Percentiles rank a stretch among this genome's conserved stretches.
Conservation (phyloP, 2,888 invertebrate genomes). For the Cephus pulcher region DNA sequence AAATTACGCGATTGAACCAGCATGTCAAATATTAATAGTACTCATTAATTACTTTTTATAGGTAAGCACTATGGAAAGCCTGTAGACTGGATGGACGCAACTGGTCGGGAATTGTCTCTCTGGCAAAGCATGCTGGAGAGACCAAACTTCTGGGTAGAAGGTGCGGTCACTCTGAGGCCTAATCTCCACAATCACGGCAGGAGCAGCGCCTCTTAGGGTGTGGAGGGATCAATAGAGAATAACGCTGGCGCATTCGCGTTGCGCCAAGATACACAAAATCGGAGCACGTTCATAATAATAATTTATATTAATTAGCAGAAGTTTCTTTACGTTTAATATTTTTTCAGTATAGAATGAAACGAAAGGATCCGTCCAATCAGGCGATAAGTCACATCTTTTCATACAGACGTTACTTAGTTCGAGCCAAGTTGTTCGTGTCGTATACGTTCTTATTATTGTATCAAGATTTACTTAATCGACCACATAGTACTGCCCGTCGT, state of each 20-base stretch:
- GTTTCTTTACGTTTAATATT: not conserved
- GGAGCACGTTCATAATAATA: not conserved
- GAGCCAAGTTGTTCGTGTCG: not conserved
- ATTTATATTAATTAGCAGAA: not conserved
- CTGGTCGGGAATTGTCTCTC: conserved; percentile 87
- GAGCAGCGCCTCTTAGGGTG: conserved; percentile 42
- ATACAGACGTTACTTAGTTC: not conserved
- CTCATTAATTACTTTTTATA: conserved; percentile 62
- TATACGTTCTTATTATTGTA: not conserved
- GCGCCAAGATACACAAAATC: too few species aligned
- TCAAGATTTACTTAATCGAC: too few species aligned
- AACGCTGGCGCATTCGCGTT: too few species aligned
- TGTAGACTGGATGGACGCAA: conserved; percentile 96
- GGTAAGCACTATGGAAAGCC: conserved; percentile 87
- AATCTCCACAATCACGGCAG: conserved; percentile 73
- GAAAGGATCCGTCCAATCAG: conserved; percentile 1
- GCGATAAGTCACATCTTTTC: not conserved
- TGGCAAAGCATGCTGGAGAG: conserved; percentile 96
- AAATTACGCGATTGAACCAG: too few species aligned
- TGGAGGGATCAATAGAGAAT: not conserved
- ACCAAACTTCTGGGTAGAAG: conserved; percentile 98
- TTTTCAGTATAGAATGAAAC: not conserved
- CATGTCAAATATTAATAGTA: too few species aligned
- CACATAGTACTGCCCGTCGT: not conserved
- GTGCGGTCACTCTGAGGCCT: conserved; percentile 86